A percentile compares a stretch with the other conserved stretches of the same genome.
Evolutionary conservation across 2,797 vertebrate species (phyloP).

Genomic region (Helicolenus hilgendorfi): DNA sequence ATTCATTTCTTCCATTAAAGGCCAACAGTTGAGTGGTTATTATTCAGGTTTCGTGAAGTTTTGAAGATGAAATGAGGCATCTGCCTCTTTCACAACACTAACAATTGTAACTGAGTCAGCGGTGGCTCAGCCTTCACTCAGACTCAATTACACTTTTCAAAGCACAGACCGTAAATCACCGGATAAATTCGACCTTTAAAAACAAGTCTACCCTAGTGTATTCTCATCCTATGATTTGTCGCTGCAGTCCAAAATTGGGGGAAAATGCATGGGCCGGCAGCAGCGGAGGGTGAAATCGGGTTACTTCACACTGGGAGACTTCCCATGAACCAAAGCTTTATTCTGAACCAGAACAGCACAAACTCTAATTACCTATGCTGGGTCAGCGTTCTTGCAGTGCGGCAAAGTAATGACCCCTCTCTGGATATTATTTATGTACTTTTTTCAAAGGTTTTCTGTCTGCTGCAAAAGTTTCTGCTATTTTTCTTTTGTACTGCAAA

Average conservation of each 20-base stretch:
- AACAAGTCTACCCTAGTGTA: constrained; percentile 3
- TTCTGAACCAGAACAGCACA: constrained; percentile 64
- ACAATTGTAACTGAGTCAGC: constrained; percentile 12
- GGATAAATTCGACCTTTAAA: constrained; percentile 45
- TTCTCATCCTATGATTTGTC: constrained; percentile 39
- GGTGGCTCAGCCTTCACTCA: constrained; percentile 5
- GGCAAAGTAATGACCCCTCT: constrained; percentile 45
- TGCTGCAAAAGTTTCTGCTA: neutral
- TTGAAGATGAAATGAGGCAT: constrained; percentile 29
- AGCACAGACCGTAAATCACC: constrained; percentile 32
- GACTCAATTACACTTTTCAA: constrained; percentile 23
- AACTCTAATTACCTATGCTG: constrained; percentile 79
- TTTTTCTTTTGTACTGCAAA: neutral
- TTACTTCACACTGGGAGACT: constrained; percentile 59
- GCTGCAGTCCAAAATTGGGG: constrained; percentile 7
- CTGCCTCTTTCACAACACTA: constrained; percentile 12
- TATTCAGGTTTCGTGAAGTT: constrained; percentile 52
- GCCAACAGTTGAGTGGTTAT: constrained; percentile 37
- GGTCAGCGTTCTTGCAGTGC: constrained; percentile 66
- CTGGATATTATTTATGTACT: constrained; percentile 18
- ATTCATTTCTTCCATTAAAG: constrained; percentile 45
- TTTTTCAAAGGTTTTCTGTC: constrained; percentile 13
- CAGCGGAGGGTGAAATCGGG: constrained; percentile 63
- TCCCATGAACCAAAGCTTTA: constrained; percentile 60
- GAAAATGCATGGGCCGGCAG: constrained; percentile 25